Percentiles rank a stretch among this genome's conserved stretches.
phyloP scores from a whole-genome alignment of 2,113 vertebrate genomes.

The Leucopsar rothschildi region DNA sequence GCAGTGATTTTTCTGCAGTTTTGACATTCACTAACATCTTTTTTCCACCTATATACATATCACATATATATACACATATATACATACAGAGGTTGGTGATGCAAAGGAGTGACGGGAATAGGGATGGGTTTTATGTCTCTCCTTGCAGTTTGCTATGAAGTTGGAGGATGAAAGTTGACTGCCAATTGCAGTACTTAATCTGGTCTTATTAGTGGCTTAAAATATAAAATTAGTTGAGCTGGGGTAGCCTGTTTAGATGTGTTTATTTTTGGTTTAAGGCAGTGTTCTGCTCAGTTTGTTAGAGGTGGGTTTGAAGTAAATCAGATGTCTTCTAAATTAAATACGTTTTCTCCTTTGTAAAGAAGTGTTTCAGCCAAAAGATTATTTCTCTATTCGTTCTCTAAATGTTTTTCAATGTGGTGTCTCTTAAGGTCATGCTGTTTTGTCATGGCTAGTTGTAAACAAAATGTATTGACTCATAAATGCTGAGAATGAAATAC shows the following conservation, averaged over 20 bases:
- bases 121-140: not conserved
- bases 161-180: not conserved
- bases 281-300: not conserved
- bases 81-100: not conserved
- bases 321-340: not conserved
- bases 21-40: not conserved
- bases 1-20: not conserved
- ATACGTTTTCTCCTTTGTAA: not conserved
- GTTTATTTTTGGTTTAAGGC: not conserved
- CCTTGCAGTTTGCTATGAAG: not conserved
- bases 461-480: not conserved
- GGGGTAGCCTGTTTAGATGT: not conserved
- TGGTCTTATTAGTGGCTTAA: not conserved
- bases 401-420: not conserved
- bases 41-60: not conserved
- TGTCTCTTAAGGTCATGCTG: not conserved
- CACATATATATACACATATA: too few species aligned
- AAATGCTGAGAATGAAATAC: not conserved
- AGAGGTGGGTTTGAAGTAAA: not conserved
- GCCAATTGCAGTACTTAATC: not conserved
- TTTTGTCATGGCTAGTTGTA: not conserved
- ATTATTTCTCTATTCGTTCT: not conserved
- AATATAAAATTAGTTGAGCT: not conserved
- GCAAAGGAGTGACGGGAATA: not conserved
- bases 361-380: not conserved